Base-by-base conservation (phyloP, 2,797 vertebrate species). In the Aldrovandia affinis region DNA sequence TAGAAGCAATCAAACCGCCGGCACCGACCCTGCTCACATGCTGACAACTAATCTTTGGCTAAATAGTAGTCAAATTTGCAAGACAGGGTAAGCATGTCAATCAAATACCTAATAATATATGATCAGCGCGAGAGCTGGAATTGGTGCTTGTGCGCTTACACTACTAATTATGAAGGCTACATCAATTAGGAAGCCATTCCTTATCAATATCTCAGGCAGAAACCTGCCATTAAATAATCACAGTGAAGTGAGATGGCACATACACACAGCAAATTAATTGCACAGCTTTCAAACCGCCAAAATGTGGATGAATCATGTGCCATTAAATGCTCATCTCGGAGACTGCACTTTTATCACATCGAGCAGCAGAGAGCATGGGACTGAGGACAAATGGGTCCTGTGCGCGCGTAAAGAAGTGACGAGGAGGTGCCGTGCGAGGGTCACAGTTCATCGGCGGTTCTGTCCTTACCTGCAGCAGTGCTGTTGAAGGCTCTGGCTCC, bases 401-500 rank as follows among this genome's bases (percentile, higher is more conserved):
- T 30, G 42, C 54, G 47, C 12, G 47, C 12, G 39, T 22, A 68
- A 18, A 59, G 89, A 82, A 52, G 9, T 78, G 88, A 89, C 18
- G 61, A 73, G 63, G 63, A 65, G 6, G 36, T 70, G 14, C 20
- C 2, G 12, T 15, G 65, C 65, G 33, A 14, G 14, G 12, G 33
- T 15, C 4, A 73, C 30, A 42, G 68, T 33, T 1, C 15, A 18
- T 73, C 68, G 25, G 39, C 2, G 42, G 22, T 8, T 33, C 22
- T 1, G 88, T 65, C 81, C 82, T 50, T 94, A 99, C 98, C 97
- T 94, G 90, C 87, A 87, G 85, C 85, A 0, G 87, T 85, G 94
- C 94, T 96, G 93, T 88, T 92, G 91, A 96, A 95, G 90, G 97
- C 94, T 75, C 88, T 93, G 86, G 85, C 89, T 81, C 94, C 92